A percentile compares a stretch with the other conserved stretches of the same genome.
Evolutionary conservation across 2,888 invertebrate genomes (phyloP).

Genomic region (Chrysodeixis includens): DNA sequence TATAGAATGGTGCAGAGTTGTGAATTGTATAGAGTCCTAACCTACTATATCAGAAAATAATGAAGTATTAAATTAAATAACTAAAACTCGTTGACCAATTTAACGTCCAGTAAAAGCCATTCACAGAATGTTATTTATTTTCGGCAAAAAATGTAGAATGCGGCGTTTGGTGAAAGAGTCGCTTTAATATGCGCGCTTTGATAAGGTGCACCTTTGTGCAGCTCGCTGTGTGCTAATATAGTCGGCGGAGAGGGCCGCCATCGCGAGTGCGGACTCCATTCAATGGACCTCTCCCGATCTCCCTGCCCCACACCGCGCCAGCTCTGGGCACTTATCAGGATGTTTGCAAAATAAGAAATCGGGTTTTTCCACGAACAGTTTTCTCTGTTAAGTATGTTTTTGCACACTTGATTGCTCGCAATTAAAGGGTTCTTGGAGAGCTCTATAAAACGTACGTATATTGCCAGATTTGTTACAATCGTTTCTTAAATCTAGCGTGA

Average conservation of each 20-base stretch:
- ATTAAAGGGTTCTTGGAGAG: not conserved
- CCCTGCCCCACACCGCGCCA: slow-evolving; percentile 27
- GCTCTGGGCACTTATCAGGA: slow-evolving; percentile 45
- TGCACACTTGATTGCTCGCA: slow-evolving; percentile 17
- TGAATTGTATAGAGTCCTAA: not conserved
- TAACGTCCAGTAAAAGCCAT: slow-evolving; percentile 16
- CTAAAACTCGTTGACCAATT: slow-evolving; percentile 10
- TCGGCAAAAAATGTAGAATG: slow-evolving; percentile 43
- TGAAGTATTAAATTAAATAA: not conserved
- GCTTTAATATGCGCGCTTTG: slow-evolving; percentile 76
- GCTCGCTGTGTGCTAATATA: slow-evolving; percentile 68
- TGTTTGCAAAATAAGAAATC: slow-evolving; percentile 35
- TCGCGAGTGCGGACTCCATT: slow-evolving; percentile 60
- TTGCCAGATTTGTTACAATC: not conserved
- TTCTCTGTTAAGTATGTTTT: slow-evolving; percentile 13
- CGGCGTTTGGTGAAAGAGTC: slow-evolving; percentile 62
- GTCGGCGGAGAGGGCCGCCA: slow-evolving; percentile 66
- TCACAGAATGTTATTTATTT: slow-evolving; percentile 37
- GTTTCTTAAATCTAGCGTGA: no score
- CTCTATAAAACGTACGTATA: not conserved
- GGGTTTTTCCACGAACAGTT: slow-evolving; percentile 17
- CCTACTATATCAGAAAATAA: not conserved
- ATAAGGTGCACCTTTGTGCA: slow-evolving; percentile 74
- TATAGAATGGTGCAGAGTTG: slow-evolving; percentile 7
- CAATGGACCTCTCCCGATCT: slow-evolving; percentile 57